Percentiles rank a stretch among this genome's conserved stretches.
phyloP scores from a whole-genome alignment of 2,888 invertebrate genomes.

The Tiliacea citrago region DNA sequence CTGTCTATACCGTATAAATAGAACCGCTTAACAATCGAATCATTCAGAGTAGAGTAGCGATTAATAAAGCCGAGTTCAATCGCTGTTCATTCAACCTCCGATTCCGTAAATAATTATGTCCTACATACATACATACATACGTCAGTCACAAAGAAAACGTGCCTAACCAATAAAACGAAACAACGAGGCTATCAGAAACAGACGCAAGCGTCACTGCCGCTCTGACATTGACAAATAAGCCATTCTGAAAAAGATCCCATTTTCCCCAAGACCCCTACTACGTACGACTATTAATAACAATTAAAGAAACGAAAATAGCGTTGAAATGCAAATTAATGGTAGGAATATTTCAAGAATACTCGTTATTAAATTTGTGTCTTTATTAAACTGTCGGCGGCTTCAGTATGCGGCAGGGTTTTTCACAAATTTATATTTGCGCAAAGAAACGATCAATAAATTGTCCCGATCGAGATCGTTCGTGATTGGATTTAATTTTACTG shows the following conservation, averaged over 20 bases:
- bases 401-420: constrained; percentile 10
- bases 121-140: constrained; percentile 62
- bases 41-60: constrained; percentile 11
- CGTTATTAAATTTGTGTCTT: constrained; percentile 62
- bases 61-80: constrained; percentile 44
- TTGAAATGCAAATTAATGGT: constrained; percentile 67
- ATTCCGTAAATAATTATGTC: constrained; percentile 63
- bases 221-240: constrained; percentile 87
- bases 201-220: constrained; percentile 82
- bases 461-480: constrained; percentile 13
- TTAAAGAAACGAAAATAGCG: constrained; percentile 66
- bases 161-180: constrained; percentile 84
- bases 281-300: constrained; percentile 73
- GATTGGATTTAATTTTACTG: constrained; percentile 38
- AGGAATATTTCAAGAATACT: constrained; percentile 57
- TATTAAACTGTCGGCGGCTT: constrained; percentile 42
- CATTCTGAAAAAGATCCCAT: constrained; percentile 85
- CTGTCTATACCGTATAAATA: neutral
- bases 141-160: constrained; percentile 72
- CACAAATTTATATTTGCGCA: constrained; percentile 20
- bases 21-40: constrained; percentile 12
- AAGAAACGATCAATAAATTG: constrained; percentile 29
- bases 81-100: constrained; percentile 24
- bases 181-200: constrained; percentile 85
- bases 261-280: constrained; percentile 81